Evolutionary conservation across 1,140 invertebrate genomes (phyloP), one percentile per base, ranked within the genome.

Genomic region (Parapsyche elsis): DNA sequence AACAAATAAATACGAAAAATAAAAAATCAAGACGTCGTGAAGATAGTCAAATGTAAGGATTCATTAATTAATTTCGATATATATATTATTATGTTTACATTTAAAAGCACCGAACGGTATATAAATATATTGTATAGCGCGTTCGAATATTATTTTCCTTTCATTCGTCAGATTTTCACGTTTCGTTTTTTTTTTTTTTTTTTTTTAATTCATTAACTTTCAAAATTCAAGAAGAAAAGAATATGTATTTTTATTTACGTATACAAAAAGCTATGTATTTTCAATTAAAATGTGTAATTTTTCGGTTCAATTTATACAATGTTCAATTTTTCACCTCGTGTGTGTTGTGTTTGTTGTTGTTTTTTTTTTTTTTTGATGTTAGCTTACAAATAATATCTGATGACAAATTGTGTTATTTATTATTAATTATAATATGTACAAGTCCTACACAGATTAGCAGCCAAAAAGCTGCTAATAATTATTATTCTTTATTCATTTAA

Each of bases 401-500:
- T 38, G 30, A 38, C 30, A 38, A 38, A 38, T 38, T 38, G 30
- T 38, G 30, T 53, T 53, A 53, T 53, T 67, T 67, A 26, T 26
- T 26, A 26, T 26, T 67, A 67, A 26, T 26, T 67, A 67, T 67
- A 26, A 67, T 67, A 67, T 67, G 64, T 67, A 67, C 64, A 67
- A 30, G 24, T 67, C 21, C 64, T 67, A 67, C 64, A 67, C 64
- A 67, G 64, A 24, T 67, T 67, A 26, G 64, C 64, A 67, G 64
- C 64, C 64, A 67, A 67, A 67, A 67, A 67, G 64, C 64, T 67
- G 24, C 64, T 67, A 16, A 67, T 23, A 26, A 67, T 67, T 67
- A 19, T 23, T 67, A 2, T 67, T 67, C 4, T 67, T 67, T 9
- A 26, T 67, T 26, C 1, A 53, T 67, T 67, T 67, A 67, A 67